These are phyloP conservation scores for Craterocephalus amniculus DNA, from an alignment of 2,797 vertebrate species.

Conservation along the genomic window DNA sequence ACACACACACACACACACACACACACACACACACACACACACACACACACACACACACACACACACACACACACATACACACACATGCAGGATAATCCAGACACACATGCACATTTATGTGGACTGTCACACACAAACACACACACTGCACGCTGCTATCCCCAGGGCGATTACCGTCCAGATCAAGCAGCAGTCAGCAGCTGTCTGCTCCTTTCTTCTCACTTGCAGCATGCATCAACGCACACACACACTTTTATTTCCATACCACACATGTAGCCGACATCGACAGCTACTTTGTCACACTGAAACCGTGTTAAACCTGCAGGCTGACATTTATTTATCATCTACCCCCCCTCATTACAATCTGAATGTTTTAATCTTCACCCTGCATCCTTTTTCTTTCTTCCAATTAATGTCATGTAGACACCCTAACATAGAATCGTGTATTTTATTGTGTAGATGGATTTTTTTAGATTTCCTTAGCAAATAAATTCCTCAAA, in stretches of 20 bases:
- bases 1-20: not conserved
- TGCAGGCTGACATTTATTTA: constrained; percentile 9
- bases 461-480: not conserved
- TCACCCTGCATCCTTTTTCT: not conserved
- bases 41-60: not conserved
- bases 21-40: constrained; percentile 7
- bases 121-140: not conserved
- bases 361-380: not conserved
- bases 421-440: not conserved
- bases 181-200: constrained; percentile 68
- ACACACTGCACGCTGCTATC: constrained; percentile 16
- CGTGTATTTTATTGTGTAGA: not conserved
- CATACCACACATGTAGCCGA: constrained; percentile 29
- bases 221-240: constrained; percentile 38
- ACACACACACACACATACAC: constrained; percentile 7
- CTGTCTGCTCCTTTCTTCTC: constrained; percentile 65
- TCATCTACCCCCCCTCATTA: not conserved
- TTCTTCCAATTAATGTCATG: not conserved
- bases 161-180: constrained; percentile 27
- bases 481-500: not conserved
- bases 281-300: constrained; percentile 43
- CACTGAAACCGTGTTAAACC: constrained; percentile 24
- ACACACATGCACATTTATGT: constrained; percentile 4
- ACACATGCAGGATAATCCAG: not conserved
- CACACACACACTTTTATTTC: constrained; percentile 32